Evolutionary conservation across 1,140 invertebrate species (phyloP).

Genomic region (Rhagoletis zephyria): DNA sequence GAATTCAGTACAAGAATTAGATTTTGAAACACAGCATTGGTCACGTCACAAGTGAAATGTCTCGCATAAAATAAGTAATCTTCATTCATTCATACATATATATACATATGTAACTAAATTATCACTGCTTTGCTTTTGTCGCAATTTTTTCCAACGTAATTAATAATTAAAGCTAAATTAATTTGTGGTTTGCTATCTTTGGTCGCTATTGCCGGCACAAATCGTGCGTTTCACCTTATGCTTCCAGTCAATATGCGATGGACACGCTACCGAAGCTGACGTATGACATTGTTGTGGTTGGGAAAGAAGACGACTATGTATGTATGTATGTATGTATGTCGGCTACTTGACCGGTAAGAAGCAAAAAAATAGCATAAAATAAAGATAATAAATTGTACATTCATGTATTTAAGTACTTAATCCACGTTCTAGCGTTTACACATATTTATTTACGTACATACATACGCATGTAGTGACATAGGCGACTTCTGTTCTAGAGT

Average conservation of each 20-base stretch:
- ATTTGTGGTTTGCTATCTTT: background rate
- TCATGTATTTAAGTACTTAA: constrained; percentile 29
- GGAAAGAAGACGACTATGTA: constrained; percentile 11
- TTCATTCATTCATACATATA: no score
- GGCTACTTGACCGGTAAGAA: background rate
- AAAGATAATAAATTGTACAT: background rate
- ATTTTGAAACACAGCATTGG: no score
- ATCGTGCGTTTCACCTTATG: constrained; percentile 6
- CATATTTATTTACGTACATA: background rate
- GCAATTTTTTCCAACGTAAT: background rate
- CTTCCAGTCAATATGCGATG: background rate
- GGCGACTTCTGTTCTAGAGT: background rate
- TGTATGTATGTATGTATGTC: background rate
- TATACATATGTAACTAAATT: no score
- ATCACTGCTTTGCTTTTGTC: background rate
- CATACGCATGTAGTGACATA: background rate
- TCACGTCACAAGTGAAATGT: no score
- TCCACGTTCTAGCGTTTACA: background rate
- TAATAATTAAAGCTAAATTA: no score
- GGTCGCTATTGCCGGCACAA: constrained; percentile 8
- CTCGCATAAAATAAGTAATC: no score
- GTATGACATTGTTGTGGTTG: background rate
- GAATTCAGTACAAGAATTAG: no score
- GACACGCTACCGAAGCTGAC: background rate
- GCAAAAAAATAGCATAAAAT: background rate